Evolutionary conservation across 2,797 vertebrate genomes (phyloP).

Genomic region (Anableps anableps): DNA sequence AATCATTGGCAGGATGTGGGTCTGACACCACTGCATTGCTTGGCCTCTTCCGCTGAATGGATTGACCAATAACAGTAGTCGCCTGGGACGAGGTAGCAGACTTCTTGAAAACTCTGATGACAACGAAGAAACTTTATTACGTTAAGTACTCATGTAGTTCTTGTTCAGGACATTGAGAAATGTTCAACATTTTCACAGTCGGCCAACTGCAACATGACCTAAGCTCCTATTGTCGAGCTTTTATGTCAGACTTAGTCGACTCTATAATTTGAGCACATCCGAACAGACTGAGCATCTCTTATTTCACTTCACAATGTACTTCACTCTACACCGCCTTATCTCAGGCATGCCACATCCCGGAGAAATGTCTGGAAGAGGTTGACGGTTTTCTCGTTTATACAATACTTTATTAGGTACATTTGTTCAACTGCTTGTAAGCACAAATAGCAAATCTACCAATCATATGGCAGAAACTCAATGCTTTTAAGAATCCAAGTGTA

Average conservation of each 20-base stretch:
- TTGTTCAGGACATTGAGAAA: constrained; percentile 24
- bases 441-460: not conserved
- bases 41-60: constrained; percentile 90
- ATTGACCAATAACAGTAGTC: constrained; percentile 92
- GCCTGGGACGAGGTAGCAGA: constrained; percentile 86
- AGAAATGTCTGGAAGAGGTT: too few species aligned
- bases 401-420: too few species aligned
- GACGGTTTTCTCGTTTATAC: too few species aligned
- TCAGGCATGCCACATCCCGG: not conserved
- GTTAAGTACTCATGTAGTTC: constrained; percentile 4
- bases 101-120: constrained; percentile 84
- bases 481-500: not conserved
- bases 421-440: too few species aligned
- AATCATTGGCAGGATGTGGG: constrained; percentile 91
- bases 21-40: constrained; percentile 91
- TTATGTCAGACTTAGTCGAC: constrained; percentile 37
- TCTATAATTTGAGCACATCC: constrained; percentile 40
- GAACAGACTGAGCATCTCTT: constrained; percentile 27
- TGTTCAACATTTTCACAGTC: constrained; percentile 27
- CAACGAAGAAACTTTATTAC: constrained; percentile 15
- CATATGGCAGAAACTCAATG: not conserved
- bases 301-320: constrained; percentile 34
- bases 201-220: constrained; percentile 17
- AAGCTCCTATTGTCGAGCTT: constrained; percentile 36
- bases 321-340: constrained; percentile 13